phyloP scores from a whole-genome alignment of 2,113 vertebrate genomes.

The Thermophis baileyi region DNA sequence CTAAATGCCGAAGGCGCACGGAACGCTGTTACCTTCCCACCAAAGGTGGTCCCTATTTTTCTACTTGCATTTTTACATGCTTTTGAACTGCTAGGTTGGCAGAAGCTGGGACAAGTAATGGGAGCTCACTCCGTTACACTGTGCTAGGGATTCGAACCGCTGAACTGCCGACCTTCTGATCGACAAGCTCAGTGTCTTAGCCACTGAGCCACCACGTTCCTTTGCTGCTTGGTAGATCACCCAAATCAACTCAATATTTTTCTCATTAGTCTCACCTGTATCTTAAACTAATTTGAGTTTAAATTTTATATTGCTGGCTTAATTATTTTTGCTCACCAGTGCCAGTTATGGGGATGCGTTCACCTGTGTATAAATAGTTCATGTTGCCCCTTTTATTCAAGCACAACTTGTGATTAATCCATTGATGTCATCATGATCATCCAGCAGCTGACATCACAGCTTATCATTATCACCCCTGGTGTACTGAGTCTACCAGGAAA shows the following conservation, averaged over 20 bases:
- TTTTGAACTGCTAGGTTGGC: too few species aligned
- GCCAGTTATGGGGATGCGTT: not conserved
- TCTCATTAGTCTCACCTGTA: not conserved
- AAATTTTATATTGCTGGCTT: not conserved
- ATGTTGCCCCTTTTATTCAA: slow-evolving; percentile 14
- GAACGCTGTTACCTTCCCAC: too few species aligned
- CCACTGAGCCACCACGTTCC: too few species aligned
- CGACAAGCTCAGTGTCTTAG: too few species aligned
- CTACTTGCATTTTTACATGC: too few species aligned
- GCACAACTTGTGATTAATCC: slow-evolving; percentile 32
- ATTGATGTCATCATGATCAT: slow-evolving; percentile 15
- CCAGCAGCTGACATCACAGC: slow-evolving; percentile 14
- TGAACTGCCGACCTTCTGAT: too few species aligned
- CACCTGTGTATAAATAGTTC: slow-evolving; percentile 11
- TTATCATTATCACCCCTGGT: slow-evolving; percentile 24
- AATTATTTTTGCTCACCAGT: not conserved
- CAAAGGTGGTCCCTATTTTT: too few species aligned
- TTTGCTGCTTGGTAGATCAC: not conserved
- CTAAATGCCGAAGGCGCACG: too few species aligned
- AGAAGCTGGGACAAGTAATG: too few species aligned
- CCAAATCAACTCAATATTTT: not conserved
- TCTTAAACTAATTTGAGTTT: not conserved
- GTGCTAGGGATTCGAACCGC: too few species aligned
- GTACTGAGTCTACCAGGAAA: not conserved
- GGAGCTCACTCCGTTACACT: too few species aligned